Evolutionary conservation across 2,797 vertebrate genomes (phyloP).

Genomic region (Siniperca undulata): DNA sequence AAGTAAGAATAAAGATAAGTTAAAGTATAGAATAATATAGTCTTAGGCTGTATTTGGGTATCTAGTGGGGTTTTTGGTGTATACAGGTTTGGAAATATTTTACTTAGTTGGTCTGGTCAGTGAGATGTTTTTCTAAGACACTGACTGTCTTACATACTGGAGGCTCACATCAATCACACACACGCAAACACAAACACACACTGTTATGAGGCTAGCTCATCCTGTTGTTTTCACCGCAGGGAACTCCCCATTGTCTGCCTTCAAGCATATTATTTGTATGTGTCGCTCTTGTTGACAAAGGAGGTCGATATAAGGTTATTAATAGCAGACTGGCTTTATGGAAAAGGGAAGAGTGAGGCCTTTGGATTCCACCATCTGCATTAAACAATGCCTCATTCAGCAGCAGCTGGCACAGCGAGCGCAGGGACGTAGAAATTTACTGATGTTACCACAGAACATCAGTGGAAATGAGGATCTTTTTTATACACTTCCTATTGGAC

Average conservation of each 20-base stretch:
- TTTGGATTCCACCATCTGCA: slow-evolving; percentile 78
- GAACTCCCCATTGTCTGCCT: slow-evolving; percentile 83
- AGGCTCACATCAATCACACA: slow-evolving; percentile 37
- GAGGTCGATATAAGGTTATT: slow-evolving; percentile 81
- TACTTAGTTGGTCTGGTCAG: not conserved
- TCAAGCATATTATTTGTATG: slow-evolving; percentile 78
- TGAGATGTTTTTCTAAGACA: slow-evolving; percentile 31
- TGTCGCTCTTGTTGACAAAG: slow-evolving; percentile 83
- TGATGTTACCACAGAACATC: slow-evolving; percentile 62
- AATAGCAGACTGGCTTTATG: slow-evolving; percentile 80
- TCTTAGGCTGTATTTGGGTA: not conserved
- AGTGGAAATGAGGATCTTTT: slow-evolving; percentile 59
- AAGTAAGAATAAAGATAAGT: not conserved
- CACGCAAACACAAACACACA: slow-evolving; percentile 38
- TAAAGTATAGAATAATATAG: not conserved
- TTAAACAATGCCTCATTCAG: slow-evolving; percentile 79
- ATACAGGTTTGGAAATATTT: not conserved
- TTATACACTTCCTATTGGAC: slow-evolving; percentile 60
- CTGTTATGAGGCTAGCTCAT: slow-evolving; percentile 66
- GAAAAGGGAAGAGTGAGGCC: slow-evolving; percentile 80
- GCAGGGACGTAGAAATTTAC: slow-evolving; percentile 33
- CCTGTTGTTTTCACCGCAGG: slow-evolving; percentile 84
- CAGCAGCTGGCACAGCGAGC: slow-evolving; percentile 68
- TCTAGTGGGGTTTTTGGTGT: not conserved
- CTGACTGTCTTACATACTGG: slow-evolving; percentile 5